These are phyloP conservation scores for Erinaceus europaeus DNA, from an alignment of 2,113 vertebrate genomes.

Conservation along the genomic window DNA sequence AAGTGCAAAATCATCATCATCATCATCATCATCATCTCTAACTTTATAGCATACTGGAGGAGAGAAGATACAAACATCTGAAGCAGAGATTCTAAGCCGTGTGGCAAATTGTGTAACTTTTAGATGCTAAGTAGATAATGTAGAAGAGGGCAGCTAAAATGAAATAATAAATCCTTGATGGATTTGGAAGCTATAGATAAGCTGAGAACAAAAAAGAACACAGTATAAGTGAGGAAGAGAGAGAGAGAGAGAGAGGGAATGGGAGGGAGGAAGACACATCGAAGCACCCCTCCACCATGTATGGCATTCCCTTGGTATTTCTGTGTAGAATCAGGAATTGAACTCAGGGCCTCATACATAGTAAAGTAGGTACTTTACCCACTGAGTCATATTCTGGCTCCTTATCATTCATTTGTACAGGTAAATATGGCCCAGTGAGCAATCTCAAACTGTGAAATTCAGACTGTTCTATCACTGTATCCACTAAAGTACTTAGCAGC, in stretches of 20 bases:
- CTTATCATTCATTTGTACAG: conserved; percentile 1
- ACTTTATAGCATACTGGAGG: neutral
- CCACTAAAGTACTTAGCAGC: neutral
- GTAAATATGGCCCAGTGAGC: neutral
- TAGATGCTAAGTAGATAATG: neutral
- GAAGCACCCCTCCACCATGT: too few relatives aligned
- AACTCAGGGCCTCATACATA: too few relatives aligned
- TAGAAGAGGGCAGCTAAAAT: neutral
- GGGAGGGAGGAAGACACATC: too few relatives aligned
- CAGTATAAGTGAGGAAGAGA: neutral
- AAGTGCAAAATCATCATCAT: neutral
- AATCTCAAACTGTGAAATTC: neutral
- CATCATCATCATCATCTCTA: neutral
- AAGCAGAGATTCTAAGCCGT: neutral
- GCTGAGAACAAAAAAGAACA: neutral
- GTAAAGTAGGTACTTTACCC: too few relatives aligned
- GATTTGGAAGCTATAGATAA: neutral
- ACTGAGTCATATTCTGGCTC: too few relatives aligned
- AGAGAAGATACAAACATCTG: neutral
- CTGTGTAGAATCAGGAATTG: too few relatives aligned
- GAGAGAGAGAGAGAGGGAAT: too few relatives aligned
- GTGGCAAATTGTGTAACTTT: neutral
- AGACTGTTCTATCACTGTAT: neutral
- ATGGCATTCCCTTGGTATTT: too few relatives aligned
- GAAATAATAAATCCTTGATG: neutral